Evolutionary conservation across 2,113 vertebrate genomes (phyloP), one percentile per base, ranked within the genome.

Genomic region (Festucalex cinctus): DNA sequence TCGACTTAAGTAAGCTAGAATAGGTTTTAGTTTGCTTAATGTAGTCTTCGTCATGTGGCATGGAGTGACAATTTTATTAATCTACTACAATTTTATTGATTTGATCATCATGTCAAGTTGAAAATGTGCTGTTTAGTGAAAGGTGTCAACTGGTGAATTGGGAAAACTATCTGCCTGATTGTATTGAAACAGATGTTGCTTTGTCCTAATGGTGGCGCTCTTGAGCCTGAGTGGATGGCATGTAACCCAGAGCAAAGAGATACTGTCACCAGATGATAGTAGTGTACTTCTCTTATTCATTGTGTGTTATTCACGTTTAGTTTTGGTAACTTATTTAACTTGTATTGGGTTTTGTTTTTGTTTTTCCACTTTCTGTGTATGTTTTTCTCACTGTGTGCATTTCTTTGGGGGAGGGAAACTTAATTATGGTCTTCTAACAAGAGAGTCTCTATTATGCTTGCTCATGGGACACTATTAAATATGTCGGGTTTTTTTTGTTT

Each of bases 181-280:
- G 20, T 60, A 37, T n/a, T 60, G 35, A 28, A 32, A 32, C 54
- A 57, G 26, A 24, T 64, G 20, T 14, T 39, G 17, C 12, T 28
- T 32, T 59, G 53, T 49, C 58, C 59, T 49, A 54, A 56, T 64
- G 74, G 67, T 70, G 74, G 74, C 51, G 70, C 74, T 74, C n/a
- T 77, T 68, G 3, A 69, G 54, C 54, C 24, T 32, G 12, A 44
- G 13, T 17, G 54, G 26, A 67, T 49, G 9, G 17, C 36, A 19
- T 35, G 16, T 12, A 57, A 32, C 20, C 14, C n/a, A 39, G 36
- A 13, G 36, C 10, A 10, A 35, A 35, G 28, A 19, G 3, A 7
- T 17, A 44, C 16, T 44, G 5, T 16, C 17, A 46, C 17, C 44
- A 46, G 6, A 19, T 12, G 2, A 41, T 41, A 41, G 39, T 46